Percentiles rank a stretch among this genome's conserved stretches.
Evolutionary conservation across 37 sponge, comb jelly and placozoan species (phyloP).

Genomic region (Mnemiopsis leidyi): DNA sequence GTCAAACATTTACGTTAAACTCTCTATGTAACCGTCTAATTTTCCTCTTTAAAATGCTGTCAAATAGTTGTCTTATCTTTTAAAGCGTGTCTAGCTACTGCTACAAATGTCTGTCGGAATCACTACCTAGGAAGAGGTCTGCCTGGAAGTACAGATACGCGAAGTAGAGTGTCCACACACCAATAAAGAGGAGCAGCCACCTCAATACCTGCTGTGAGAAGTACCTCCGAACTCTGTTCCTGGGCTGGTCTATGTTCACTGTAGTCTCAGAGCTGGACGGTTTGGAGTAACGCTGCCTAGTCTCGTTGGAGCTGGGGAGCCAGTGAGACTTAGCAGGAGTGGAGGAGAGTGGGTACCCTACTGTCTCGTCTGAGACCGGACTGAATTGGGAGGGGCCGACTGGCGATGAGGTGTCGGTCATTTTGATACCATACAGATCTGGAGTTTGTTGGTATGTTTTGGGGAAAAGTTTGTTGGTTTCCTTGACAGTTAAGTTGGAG

Average conservation of each 20-base stretch:
- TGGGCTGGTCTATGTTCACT: neutral
- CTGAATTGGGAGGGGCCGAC: neutral
- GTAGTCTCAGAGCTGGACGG: neutral
- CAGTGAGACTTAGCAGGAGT: neutral
- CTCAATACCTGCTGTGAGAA: neutral
- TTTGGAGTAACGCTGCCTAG: slow-evolving; percentile 1
- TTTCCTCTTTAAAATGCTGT: too few relatives aligned
- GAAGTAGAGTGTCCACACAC: slow-evolving; percentile 1
- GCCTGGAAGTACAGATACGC: neutral
- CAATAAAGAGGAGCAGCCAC: neutral
- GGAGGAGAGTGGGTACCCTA: neutral
- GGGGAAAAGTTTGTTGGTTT: slow-evolving; percentile 38
- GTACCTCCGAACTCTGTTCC: neutral
- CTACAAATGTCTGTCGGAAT: neutral
- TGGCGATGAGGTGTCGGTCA: neutral
- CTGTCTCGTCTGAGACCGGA: neutral
- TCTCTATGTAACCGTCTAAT: neutral
- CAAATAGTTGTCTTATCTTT: too few relatives aligned
- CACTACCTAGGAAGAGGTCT: neutral
- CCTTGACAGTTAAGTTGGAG: neutral
- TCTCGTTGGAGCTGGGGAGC: neutral
- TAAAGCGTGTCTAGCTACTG: neutral
- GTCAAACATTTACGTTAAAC: neutral
- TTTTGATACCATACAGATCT: neutral
- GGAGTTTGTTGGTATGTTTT: neutral